Base-by-base conservation (phyloP, 2,113 vertebrate genomes). In the Caloenas nicobarica region DNA sequence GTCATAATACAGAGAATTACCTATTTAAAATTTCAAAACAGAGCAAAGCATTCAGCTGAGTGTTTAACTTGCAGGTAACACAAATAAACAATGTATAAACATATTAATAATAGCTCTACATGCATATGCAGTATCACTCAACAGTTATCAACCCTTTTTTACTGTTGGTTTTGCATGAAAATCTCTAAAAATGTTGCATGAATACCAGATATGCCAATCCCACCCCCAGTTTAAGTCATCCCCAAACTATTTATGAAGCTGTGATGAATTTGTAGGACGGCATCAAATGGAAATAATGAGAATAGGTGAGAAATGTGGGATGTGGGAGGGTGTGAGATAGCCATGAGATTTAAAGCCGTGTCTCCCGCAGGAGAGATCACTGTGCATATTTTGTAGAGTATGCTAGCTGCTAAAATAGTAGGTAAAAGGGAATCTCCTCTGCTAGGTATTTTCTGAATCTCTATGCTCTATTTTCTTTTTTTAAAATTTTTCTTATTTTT, bases 351-450 rank as follows among this genome's bases (percentile, higher is more conserved):
- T 78, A 84, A 86, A 92, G 53, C 29, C 9, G 1, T 83, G 51
- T 50, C 51, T 94, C 26, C 44, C 0, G 0, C 70, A 93, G 80
- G 69, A 88, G 76, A 92, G 11, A 86, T 79, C 61, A 53, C 38
- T 76, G 42, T n/a, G 26, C 33, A 23, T 76, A 61, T 81, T 79
- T 95, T 95, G 42, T 26, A 62, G 83, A 60, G 42, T 66, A 42
- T 92, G 42, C 26, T 69, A 94, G 36, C 42, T 93, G 50, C 82
- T 56, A 84, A 97, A 94, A 91, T 81, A 92, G 46, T 42, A 78
- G 24, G 51, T 38, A 88, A 58, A 91, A 86, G 60, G 86, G 95
- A 91, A 92, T 93, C 77, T 96, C 94, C 80, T 93, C 64, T 70
- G 19, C 21, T 51, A 42, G 33, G 40, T 90, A 22, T 93, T 91